A percentile compares a stretch with the other conserved stretches of the same genome.
These are phyloP conservation scores for Aurelia aurita complex sp. Pacific DNA, from an alignment of 30 jellyfish, hydroid and myxozoan species.

Conservation along the genomic window DNA sequence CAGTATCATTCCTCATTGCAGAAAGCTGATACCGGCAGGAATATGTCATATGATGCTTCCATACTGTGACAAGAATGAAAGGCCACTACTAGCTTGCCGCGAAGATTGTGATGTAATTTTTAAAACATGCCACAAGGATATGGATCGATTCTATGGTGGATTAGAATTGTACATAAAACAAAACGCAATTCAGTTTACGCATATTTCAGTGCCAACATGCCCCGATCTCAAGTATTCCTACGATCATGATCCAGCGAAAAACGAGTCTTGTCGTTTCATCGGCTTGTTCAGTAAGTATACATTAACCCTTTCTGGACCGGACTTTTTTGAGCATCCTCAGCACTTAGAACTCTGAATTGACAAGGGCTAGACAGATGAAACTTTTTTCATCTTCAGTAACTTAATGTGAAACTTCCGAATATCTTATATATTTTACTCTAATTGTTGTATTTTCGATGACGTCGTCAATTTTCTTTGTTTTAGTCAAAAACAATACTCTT, in stretches of 20 bases:
- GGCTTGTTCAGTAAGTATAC: conserved; percentile 63
- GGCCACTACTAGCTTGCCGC: conserved; percentile 54
- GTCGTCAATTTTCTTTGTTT: too few relatives aligned
- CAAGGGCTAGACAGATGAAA: too few relatives aligned
- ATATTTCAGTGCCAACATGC: conserved; percentile 62
- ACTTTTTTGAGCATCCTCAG: too few relatives aligned
- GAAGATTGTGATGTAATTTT: conserved; percentile 64
- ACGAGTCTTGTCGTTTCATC: conserved; percentile 42
- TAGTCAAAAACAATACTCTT: too few relatives aligned
- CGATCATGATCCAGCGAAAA: conserved; percentile 17
- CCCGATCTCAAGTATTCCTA: conserved; percentile 50
- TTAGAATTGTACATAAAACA: conserved; percentile 44
- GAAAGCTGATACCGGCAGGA: conserved; percentile 54
- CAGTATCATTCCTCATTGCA: neutral
- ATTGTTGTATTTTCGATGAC: too few relatives aligned
- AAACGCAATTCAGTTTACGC: conserved; percentile 52
- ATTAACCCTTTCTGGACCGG: too few relatives aligned
- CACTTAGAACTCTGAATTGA: too few relatives aligned
- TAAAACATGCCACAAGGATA: conserved; percentile 40
- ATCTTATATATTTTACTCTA: too few relatives aligned
- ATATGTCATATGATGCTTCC: conserved; percentile 63
- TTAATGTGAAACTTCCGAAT: too few relatives aligned
- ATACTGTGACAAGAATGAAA: conserved; percentile 20
- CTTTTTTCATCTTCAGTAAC: too few relatives aligned
- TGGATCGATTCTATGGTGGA: conserved; percentile 61